Evolutionary conservation across 2,797 vertebrate species (phyloP), one percentile per base, ranked within the genome.

Genomic region (Phoeniculus purpureus): DNA sequence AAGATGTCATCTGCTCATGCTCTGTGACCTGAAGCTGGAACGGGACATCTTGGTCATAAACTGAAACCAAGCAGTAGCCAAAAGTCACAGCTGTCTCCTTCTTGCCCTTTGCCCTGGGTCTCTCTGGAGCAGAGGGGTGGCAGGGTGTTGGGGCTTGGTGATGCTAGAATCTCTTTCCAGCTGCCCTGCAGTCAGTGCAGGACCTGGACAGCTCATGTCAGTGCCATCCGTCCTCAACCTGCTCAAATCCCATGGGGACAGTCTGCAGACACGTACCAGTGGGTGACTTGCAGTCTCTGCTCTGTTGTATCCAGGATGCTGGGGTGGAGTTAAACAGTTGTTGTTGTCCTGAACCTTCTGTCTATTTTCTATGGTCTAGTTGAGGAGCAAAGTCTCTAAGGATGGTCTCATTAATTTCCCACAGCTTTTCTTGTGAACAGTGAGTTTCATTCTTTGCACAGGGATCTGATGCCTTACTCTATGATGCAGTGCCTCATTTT

Each of bases 121-220:
- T 51, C 56, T 79, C 48, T 29, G 48, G 21, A 70, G 13, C 22
- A 2, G 7, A 78, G 15, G 6, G 19, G 13, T 27, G 34, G 6
- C 19, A 26, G 7, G 6, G 13, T 9, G 12, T 2, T 0, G 5
- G 12, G 15, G 7, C 45, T 74, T 31, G 70, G 45, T 1, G 1
- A 16, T 52, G 47, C 18, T 40, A 4, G 1, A 14, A 37, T 70
- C 16, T 16, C 31, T 62, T 21, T 13, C 14, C 12, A 48, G 15
- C 15, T 85, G 21, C 18, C 20, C 55, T 66, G 56, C 1, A 1
- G 9, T 58, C 31, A 55, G 8, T 37, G 56, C 1, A 4, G 54
- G 21, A 37, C 18, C 29, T 0, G 1, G 23, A 43, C 22, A 29
- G 4, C 37, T 66, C 3, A 1, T 27, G 37, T 32, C 1, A 2